Evolutionary conservation across 2,797 vertebrate species (phyloP), one percentile per base, ranked within the genome.

Genomic region (Arrhamphus sclerolepis): DNA sequence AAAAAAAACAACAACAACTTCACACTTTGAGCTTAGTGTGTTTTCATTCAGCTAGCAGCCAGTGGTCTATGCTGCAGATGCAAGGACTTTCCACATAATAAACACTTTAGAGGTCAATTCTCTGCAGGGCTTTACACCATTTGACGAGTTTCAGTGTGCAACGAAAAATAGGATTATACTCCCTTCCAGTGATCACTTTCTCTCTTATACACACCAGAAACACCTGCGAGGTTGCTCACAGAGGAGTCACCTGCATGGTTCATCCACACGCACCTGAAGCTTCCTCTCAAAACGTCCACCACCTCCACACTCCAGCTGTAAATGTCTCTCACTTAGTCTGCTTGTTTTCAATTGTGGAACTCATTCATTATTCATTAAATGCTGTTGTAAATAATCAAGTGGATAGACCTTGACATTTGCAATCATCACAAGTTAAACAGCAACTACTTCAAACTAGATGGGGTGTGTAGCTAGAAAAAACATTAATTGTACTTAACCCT

Each of bases 31-130:
- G 47, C 28, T 43, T 2, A 0, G 42, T 24, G 57, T 41, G 57
- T 68, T 72, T 78, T 66, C 40, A 51, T 18, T 61, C 46, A 52
- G 52, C 63, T 54, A 62, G 48, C 57, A 4, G 28, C 28, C 6
- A 7, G 28, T 29, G 28, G 55, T 63, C 60, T 7, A 20, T 13
- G 53, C 22, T 60, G 55, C 64, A 53, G 63, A 68, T 53, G 62
- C 70, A 60, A 61, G 52, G 26, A 72, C 55, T 83, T 87, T 78
- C 49, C 84, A 82, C 69, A 49, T 86, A 69, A 75, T 75, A 64
- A 81, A 81, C 78, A 78, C 77, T 56, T 61, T 34, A 39, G 46
- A 65, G 80, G 62, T 80, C 76, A 43, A 24, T 59, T 72, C 56
- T 75, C 44, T 11, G 56, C 20, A 14, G 63, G 10, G 46, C n/a